Conservation (phyloP, 1,140 invertebrate genomes). For the Ceratina japonica region DNA sequence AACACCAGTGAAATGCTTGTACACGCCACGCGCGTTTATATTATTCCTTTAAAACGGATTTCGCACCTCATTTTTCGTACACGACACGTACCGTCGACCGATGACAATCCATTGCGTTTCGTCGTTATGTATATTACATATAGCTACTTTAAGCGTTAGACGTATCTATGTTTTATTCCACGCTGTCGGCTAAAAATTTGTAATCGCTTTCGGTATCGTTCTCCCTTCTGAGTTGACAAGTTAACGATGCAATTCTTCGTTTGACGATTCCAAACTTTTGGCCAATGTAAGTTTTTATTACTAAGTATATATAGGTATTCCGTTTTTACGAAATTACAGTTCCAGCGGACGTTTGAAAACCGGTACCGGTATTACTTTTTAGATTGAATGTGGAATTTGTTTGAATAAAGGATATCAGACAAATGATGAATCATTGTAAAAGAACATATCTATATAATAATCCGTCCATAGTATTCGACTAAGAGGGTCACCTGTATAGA, state of each 20-base stretch:
- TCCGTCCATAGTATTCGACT: slow-evolving; percentile 39
- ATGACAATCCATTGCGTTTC: background rate
- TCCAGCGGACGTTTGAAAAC: no score
- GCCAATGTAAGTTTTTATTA: background rate
- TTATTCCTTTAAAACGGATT: background rate
- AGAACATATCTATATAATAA: slow-evolving; percentile 18
- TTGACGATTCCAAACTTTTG: no score
- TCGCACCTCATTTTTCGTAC: background rate
- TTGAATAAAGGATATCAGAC: slow-evolving; percentile 8
- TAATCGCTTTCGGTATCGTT: no score
- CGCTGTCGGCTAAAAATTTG: no score
- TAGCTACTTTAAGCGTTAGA: background rate
- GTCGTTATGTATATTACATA: background rate
- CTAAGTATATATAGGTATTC: background rate
- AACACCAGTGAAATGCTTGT: slow-evolving; percentile 14
- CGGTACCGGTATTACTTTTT: background rate
- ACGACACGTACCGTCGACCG: background rate
- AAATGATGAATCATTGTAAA: slow-evolving; percentile 14
- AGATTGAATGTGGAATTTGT: slow-evolving; percentile 6
- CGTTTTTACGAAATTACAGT: background rate
- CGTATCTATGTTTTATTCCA: background rate
- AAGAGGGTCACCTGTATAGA: background rate
- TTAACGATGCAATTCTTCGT: no score
- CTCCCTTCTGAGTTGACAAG: no score
- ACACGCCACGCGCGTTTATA: slow-evolving; percentile 1